phyloP scores from a whole-genome alignment of 2,888 invertebrate species.

The Phragmatobia fuliginosa region DNA sequence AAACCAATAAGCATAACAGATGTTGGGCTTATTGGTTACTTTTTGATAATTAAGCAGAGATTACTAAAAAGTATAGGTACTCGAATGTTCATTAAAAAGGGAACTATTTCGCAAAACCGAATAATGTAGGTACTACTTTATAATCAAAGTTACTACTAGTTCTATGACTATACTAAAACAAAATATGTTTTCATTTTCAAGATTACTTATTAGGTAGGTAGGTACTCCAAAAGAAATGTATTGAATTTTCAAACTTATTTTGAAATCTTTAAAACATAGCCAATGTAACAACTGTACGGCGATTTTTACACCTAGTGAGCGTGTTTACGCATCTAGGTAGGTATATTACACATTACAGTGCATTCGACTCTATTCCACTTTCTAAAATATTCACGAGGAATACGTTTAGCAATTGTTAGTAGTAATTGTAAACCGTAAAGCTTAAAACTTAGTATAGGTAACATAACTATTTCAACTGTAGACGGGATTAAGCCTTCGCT shows the following conservation, averaged over 20 bases:
- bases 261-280: not conserved
- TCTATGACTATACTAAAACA: not conserved
- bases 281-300: not conserved
- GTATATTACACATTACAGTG: slow-evolving; percentile 34
- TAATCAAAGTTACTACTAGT: not conserved
- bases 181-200: not conserved
- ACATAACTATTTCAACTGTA: slow-evolving; percentile 21
- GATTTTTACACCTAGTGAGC: slow-evolving; percentile 23
- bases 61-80: too few species aligned
- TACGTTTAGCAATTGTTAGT: slow-evolving; percentile 52
- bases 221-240: not conserved
- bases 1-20: too few species aligned
- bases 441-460: slow-evolving; percentile 34
- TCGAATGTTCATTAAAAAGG: too few species aligned
- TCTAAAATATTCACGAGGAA: slow-evolving; percentile 69
- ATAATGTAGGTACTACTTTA: too few species aligned
- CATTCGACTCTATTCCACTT: slow-evolving; percentile 57
- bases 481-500: not conserved
- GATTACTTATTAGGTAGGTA: not conserved
- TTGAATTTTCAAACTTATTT: not conserved
- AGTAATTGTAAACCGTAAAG: slow-evolving; percentile 42
- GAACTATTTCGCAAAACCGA: too few species aligned
- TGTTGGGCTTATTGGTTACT: too few species aligned
- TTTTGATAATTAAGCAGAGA: too few species aligned
- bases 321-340: slow-evolving; percentile 30